These are phyloP conservation scores for Danio albolineatus DNA, from an alignment of 2,797 vertebrate species.

Conservation along the genomic window DNA sequence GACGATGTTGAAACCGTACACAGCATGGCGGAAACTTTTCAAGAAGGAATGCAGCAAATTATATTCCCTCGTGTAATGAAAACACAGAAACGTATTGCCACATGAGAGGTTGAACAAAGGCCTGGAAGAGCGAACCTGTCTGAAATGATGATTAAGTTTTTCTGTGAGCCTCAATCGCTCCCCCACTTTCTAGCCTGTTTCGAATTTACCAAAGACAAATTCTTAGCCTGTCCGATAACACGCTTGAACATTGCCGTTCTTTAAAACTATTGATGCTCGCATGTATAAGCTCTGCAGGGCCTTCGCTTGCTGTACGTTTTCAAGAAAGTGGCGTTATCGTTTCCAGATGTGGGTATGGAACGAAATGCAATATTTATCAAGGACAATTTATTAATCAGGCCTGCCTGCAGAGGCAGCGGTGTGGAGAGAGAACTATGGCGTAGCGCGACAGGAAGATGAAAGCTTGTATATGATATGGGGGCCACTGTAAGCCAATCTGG, in stretches of 20 bases:
- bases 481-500: constrained; percentile 82
- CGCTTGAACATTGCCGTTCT: constrained; percentile 34
- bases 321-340: constrained; percentile 49
- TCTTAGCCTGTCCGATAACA: constrained; percentile 48
- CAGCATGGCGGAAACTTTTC: constrained; percentile 30
- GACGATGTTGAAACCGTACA: constrained; percentile 33
- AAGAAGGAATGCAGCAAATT: constrained; percentile 45
- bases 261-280: constrained; percentile 37
- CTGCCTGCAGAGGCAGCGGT: constrained; percentile 66
- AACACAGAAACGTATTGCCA: constrained; percentile 46
- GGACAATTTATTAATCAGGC: constrained; percentile 89
- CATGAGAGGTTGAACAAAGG: constrained; percentile 48
- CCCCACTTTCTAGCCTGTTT: constrained; percentile 40
- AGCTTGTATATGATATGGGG: constrained; percentile 80
- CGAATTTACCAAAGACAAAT: constrained; percentile 50
- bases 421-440: constrained; percentile 48
- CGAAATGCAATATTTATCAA: constrained; percentile 87
- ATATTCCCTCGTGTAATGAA: constrained; percentile 41
- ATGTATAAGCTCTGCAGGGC: constrained; percentile 31
- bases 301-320: constrained; percentile 30
- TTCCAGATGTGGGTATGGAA: constrained; percentile 88
- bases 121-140: constrained; percentile 44
- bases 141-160: constrained; percentile 49
- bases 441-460: constrained; percentile 81
- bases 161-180: constrained; percentile 26